phyloP scores from a whole-genome alignment of 2,888 invertebrate genomes.

The Parnassius smintheus region DNA sequence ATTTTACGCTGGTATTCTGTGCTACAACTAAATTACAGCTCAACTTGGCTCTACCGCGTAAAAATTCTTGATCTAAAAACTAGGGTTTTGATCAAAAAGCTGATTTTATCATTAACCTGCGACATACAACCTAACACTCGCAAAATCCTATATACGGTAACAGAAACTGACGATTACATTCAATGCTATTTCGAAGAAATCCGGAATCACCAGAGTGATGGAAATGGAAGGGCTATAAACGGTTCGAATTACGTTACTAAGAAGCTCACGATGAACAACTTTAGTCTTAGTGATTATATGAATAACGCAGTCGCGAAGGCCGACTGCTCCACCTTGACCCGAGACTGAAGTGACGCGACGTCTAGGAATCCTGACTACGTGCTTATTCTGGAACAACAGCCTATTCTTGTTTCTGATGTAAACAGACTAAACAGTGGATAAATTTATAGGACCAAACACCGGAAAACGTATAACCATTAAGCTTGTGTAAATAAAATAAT shows the following conservation, averaged over 20 bases:
- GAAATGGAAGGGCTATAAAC: background rate
- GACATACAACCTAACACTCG: too few species aligned
- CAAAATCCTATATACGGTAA: background rate
- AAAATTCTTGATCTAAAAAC: too few species aligned
- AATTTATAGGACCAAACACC: too few species aligned
- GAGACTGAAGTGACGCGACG: constrained; percentile 3
- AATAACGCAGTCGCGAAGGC: constrained; percentile 11
- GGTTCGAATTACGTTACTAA: background rate
- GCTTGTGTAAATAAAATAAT: too few species aligned
- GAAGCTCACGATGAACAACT: constrained; percentile 4
- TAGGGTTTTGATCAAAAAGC: too few species aligned
- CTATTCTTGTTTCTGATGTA: constrained; percentile 1
- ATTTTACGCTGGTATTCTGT: too few species aligned
- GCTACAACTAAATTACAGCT: too few species aligned
- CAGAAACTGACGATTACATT: background rate
- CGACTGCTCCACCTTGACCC: constrained; percentile 11
- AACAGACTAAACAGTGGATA: background rate
- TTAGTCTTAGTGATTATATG: constrained; percentile 4
- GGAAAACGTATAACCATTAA: too few species aligned
- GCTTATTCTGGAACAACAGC: constrained; percentile 2
- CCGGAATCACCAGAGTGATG: constrained; percentile 3
- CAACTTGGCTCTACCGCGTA: too few species aligned
- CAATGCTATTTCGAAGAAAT: constrained; percentile 1
- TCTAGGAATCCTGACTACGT: constrained; percentile 6
- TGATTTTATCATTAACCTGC: too few species aligned